A percentile compares a stretch with the other conserved stretches of the same genome.
Conservation (phyloP, 2,113 vertebrate genomes). For the Meles meles region DNA sequence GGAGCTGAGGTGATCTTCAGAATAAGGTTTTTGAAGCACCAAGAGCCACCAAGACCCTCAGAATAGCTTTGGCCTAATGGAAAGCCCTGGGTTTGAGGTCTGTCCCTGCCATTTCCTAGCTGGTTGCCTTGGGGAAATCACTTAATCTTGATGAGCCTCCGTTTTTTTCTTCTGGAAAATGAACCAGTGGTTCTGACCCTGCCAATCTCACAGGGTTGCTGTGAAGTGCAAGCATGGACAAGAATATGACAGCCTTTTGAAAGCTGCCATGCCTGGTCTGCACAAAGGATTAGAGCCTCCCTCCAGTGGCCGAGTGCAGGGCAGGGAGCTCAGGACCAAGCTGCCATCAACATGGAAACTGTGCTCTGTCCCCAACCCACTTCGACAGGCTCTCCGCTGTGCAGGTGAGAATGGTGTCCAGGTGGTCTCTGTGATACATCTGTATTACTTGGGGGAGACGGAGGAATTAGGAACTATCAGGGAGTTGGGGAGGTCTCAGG, state of each 20-base stretch:
- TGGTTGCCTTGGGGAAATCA: background rate
- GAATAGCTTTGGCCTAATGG: background rate
- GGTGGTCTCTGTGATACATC: background rate
- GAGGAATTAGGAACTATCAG: background rate
- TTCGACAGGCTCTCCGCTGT: background rate
- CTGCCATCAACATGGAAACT: fast-evolving
- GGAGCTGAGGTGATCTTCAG: background rate
- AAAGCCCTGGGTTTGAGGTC: background rate
- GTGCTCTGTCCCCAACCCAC: fast-evolving
- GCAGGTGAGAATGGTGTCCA: background rate
- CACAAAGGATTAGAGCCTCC: fast-evolving
- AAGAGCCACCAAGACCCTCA: background rate
- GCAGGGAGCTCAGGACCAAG: background rate
- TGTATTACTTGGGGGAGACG: no score
- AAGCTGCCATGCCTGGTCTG: background rate
- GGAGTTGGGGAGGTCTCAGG: background rate
- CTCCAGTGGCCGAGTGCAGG: background rate
- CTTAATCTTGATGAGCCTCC: background rate
- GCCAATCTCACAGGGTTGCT: background rate
- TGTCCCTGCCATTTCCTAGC: background rate
- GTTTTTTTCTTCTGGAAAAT: background rate
- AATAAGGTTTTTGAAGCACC: background rate
- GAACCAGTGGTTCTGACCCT: background rate
- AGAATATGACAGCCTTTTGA: fast-evolving
- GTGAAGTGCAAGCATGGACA: background rate